phyloP scores from a whole-genome alignment of 2,888 invertebrate species.

The Latrodectus hesperus region DNA sequence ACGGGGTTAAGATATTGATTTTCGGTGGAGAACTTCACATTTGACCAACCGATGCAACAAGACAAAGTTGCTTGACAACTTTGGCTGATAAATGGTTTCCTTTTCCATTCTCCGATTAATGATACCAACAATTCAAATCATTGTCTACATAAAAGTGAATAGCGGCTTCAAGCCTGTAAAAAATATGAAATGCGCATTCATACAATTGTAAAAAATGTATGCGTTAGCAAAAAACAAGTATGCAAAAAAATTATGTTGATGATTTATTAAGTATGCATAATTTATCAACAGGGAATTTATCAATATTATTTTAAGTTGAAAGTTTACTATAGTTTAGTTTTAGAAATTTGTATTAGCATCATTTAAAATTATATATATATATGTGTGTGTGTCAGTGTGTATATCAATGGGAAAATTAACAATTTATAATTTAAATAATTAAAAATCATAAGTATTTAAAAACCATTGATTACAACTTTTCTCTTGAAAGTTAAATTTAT shows the following conservation, averaged over 20 bases:
- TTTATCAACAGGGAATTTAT: too few relatives aligned
- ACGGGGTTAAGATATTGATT: slow-evolving; percentile 47
- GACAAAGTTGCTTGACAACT: slow-evolving; percentile 28
- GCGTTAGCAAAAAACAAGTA: neutral
- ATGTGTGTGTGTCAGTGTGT: neutral
- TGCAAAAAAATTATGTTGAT: neutral
- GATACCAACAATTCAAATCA: neutral
- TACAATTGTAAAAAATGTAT: neutral
- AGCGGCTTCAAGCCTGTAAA: neutral
- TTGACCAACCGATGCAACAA: slow-evolving; percentile 22
- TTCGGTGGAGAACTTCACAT: slow-evolving; percentile 17
- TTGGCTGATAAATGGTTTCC: slow-evolving; percentile 20
- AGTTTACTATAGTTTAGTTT: too few relatives aligned
- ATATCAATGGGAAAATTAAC: neutral
- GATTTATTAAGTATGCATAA: too few relatives aligned
- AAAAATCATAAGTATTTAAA: too few relatives aligned
- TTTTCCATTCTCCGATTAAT: neutral
- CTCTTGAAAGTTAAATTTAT: too few relatives aligned
- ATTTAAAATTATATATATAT: neutral
- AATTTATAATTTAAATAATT: too few relatives aligned
- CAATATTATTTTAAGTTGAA: too few relatives aligned
- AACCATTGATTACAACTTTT: too few relatives aligned
- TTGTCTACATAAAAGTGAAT: neutral
- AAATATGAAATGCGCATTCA: neutral
- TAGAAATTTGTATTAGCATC: neutral